These are phyloP conservation scores for Syngnathus scovelli DNA, from an alignment of 2,113 vertebrate genomes.

Conservation along the genomic window DNA sequence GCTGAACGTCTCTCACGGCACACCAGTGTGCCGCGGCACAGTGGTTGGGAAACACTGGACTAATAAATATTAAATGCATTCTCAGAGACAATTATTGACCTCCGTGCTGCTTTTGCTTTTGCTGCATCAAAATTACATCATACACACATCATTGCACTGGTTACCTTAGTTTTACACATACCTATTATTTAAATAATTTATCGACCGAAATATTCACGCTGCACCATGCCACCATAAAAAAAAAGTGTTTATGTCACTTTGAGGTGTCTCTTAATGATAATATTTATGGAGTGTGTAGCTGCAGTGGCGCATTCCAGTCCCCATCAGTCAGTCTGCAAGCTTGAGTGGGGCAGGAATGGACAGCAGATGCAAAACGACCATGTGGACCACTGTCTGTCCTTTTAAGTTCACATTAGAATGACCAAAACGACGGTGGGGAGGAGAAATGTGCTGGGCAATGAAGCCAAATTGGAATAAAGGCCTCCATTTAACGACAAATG, in stretches of 20 bases:
- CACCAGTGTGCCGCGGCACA: too few species aligned
- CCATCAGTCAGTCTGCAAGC: conserved; percentile 27
- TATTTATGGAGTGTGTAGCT: conserved; percentile 13
- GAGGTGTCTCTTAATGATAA: conserved; percentile 8
- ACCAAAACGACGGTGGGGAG: not conserved
- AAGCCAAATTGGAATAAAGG: not conserved
- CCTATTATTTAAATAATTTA: not conserved
- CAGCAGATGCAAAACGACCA: conserved; percentile 53
- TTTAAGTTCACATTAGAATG: not conserved
- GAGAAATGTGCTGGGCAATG: not conserved
- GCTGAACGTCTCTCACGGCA: too few species aligned
- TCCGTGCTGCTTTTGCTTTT: not conserved
- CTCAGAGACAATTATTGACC: not conserved
- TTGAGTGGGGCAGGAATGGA: conserved; percentile 14
- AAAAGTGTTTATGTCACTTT: too few species aligned
- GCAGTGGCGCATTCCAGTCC: conserved; percentile 20
- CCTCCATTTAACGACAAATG: not conserved
- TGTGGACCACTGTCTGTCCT: conserved; percentile 66
- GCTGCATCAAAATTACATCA: not conserved
- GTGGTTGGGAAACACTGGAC: too few species aligned
- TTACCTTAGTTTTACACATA: not conserved
- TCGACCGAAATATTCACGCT: not conserved
- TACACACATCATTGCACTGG: not conserved
- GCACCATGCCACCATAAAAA: not conserved
- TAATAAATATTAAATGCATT: not conserved